Conservation (phyloP, 23 tunicate species). For the Ascidia mentula region DNA sequence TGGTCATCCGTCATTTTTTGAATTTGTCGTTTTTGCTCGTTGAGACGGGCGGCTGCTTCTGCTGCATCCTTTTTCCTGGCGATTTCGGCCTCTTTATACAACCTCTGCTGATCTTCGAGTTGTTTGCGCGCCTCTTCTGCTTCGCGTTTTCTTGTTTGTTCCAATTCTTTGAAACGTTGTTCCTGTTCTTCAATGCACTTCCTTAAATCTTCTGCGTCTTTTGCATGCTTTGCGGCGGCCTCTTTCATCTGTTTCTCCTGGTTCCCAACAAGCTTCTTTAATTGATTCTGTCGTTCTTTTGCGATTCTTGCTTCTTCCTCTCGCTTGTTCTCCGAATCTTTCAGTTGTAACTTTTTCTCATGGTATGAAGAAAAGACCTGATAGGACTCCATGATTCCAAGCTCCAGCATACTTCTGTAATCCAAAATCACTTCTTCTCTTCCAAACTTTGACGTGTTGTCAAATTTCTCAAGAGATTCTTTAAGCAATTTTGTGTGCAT, state of each 20-base stretch:
- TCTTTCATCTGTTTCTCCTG: not conserved
- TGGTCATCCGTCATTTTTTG: not conserved
- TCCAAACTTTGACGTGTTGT: not conserved
- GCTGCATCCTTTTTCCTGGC: not conserved
- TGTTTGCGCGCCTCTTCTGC: not conserved
- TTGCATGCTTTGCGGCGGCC: slow-evolving; percentile 2
- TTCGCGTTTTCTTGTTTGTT: not conserved
- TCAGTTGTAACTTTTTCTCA: not conserved
- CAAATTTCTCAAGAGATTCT: not conserved
- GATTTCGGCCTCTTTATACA: not conserved
- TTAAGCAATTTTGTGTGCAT: not conserved
- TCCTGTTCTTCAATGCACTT: not conserved
- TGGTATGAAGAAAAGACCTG: not conserved
- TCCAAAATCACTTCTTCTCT: not conserved
- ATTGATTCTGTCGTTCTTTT: not conserved
- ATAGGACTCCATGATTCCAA: not conserved
- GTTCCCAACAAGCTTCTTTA: not conserved
- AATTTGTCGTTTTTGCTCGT: not conserved
- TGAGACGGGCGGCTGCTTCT: not conserved
- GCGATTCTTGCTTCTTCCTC: not conserved
- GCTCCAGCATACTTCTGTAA: not conserved
- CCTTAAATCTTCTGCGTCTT: not conserved
- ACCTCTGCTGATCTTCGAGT: not conserved
- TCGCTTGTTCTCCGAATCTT: not conserved
- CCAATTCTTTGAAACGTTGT: not conserved